Base-by-base conservation (phyloP, 2,888 invertebrate genomes). In the Eristalis intricaria region DNA sequence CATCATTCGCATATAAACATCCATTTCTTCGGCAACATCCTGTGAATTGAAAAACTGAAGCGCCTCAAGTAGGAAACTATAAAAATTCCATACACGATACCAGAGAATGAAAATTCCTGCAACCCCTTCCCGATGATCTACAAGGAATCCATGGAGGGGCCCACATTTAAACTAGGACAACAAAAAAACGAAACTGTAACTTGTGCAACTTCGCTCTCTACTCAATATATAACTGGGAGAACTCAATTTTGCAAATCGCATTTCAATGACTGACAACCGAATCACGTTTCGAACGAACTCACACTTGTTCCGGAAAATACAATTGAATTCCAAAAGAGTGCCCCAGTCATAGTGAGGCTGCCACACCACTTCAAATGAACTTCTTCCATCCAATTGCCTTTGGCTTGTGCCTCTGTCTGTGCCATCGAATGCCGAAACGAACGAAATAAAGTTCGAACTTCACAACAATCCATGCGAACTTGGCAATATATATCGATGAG, bases 401-500 rank as follows among this genome's bases (percentile, higher is more conserved):
- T n/a, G 50, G 19, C 50, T 50, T n/a, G n/a, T n/a, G 3, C 26
- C 26, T 26, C 2, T 26, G 50, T n/a, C 40, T 40, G 40, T 60
- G 32, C 43, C 32, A 68, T 32, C 35, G 35, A 61, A 68, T 69
- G 26, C 13, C n/a, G 5, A 32, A 77, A 69, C 19, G 10, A 23
- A 22, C 61, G 69, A 68, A 4, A 32, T 8, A 13, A 69, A 35
- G 26, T 61, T n/a, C 23, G 69, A 38, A 63, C 43, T 70, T 64
- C 60, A 64, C 50, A 63, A 63, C 68, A 61, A 32, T 50, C 22
- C 50, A 19, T 38, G 63, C n/a, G 50, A 50, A 43, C n/a, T n/a
- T 43, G 15, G 35, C 35, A 11, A 38, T 38, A 13, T 38, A 13
- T 38, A 38, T 38, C 38, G 38, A 38, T 38, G 38, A 11, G 0